Evolutionary conservation across 2,888 invertebrate genomes (phyloP).

Genomic region (Dexiosoma caninum): DNA sequence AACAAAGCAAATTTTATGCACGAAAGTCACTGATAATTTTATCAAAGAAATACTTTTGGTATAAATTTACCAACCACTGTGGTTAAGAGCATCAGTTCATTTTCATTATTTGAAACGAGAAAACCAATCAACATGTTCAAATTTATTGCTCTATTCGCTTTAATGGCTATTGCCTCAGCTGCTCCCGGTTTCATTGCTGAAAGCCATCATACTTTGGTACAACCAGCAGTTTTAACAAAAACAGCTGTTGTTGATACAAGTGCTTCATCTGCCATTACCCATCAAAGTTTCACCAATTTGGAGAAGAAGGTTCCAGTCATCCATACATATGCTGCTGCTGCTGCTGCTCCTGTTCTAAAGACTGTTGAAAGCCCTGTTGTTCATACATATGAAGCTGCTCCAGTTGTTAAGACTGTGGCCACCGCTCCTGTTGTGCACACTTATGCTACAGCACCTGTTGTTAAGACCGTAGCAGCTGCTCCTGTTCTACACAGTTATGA

Average conservation of each 20-base stretch:
- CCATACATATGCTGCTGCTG: constrained; percentile 49
- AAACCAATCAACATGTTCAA: constrained; percentile 42
- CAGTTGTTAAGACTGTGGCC: constrained; percentile 61
- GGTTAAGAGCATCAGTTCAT: constrained; percentile 32
- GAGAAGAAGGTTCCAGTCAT: constrained; percentile 77
- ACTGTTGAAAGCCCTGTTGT: constrained; percentile 68
- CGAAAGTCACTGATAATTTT: not conserved
- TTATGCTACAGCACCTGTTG: constrained; percentile 73
- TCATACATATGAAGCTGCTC: constrained; percentile 47
- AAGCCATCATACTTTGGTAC: constrained; percentile 72
- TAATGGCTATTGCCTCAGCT: constrained; percentile 79
- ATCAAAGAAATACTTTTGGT: not conserved
- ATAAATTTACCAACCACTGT: constrained; percentile 21
- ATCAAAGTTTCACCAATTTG: constrained; percentile 80
- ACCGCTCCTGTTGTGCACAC: constrained; percentile 63
- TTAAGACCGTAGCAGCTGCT: constrained; percentile 60
- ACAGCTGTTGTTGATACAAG: constrained; percentile 72
- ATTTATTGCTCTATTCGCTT: constrained; percentile 81
- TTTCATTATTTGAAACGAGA: constrained; percentile 30
- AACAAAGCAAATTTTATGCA: not conserved
- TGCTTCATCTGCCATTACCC: constrained; percentile 79
- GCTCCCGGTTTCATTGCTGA: constrained; percentile 73
- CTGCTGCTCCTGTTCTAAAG: constrained; percentile 68
- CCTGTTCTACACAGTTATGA: constrained; percentile 63
- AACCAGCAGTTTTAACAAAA: constrained; percentile 70